A percentile compares a stretch with the other conserved stretches of the same genome.
These are phyloP conservation scores for Antitype chi DNA, from an alignment of 2,888 invertebrate genomes.

Conservation along the genomic window DNA sequence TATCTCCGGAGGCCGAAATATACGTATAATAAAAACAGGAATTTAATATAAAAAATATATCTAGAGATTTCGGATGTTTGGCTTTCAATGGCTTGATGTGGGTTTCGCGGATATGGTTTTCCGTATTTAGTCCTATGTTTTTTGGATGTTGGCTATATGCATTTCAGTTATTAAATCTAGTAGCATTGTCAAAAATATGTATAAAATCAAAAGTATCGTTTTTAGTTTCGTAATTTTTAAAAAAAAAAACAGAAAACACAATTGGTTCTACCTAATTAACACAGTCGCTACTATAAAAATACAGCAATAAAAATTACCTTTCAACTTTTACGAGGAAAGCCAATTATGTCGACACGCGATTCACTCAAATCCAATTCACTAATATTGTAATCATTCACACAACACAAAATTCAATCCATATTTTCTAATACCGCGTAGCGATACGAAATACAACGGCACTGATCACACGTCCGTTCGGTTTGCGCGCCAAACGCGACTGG, in stretches of 20 bases:
- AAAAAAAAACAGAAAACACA: slow-evolving; percentile 19
- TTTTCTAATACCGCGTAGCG: slow-evolving; percentile 57
- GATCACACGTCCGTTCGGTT: slow-evolving; percentile 68
- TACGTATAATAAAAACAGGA: slow-evolving; percentile 34
- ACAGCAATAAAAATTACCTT: slow-evolving; percentile 70
- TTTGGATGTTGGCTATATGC: neutral
- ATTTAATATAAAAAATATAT: slow-evolving; percentile 37
- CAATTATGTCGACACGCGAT: slow-evolving; percentile 71
- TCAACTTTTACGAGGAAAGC: slow-evolving; percentile 68
- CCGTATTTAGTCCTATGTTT: neutral
- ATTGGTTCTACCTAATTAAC: slow-evolving; percentile 15
- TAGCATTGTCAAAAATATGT: neutral
- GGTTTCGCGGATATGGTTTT: slow-evolving; percentile 9
- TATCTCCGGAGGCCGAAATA: slow-evolving; percentile 29
- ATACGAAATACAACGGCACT: slow-evolving; percentile 46
- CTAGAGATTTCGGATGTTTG: slow-evolving; percentile 5
- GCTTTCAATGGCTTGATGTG: slow-evolving; percentile 39
- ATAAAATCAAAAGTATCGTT: neutral
- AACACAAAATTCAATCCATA: slow-evolving; percentile 71
- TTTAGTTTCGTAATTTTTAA: slow-evolving; percentile 14
- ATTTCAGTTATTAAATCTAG: neutral
- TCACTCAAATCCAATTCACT: slow-evolving; percentile 71
- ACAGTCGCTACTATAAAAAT: slow-evolving; percentile 28
- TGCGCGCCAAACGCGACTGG: slow-evolving; percentile 84
- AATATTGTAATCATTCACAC: slow-evolving; percentile 71